Evolutionary conservation across 2,888 invertebrate genomes (phyloP).

Genomic region (Netelia fuscicornis): DNA sequence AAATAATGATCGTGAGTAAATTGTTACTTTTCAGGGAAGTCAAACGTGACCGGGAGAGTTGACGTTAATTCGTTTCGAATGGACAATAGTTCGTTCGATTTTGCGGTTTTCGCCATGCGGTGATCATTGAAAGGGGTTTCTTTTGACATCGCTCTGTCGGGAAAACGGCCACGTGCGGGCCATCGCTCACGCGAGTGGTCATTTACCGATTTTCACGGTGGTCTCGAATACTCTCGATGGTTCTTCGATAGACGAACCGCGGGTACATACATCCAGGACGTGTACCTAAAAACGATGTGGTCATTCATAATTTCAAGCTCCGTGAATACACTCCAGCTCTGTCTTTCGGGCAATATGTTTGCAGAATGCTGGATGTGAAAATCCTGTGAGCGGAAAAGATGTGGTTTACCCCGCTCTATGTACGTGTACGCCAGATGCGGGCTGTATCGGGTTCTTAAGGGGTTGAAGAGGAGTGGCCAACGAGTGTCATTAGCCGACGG

Average conservation of each 20-base stretch:
- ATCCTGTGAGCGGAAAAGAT: conserved; percentile 70
- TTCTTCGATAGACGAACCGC: conserved; percentile 39
- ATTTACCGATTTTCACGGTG: conserved; percentile 69
- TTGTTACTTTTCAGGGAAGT: neutral
- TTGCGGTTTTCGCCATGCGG: conserved; percentile 50
- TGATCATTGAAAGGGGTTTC: conserved; percentile 68
- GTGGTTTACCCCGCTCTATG: conserved; percentile 75
- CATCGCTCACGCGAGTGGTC: conserved; percentile 71
- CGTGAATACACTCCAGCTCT: neutral
- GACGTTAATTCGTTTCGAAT: conserved; percentile 70
- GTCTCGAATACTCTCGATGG: conserved; percentile 49
- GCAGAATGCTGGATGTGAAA: conserved; percentile 31
- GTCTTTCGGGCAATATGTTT: conserved; percentile 46
- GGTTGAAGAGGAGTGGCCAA: conserved; percentile 75
- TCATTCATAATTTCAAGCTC: conserved; percentile 25
- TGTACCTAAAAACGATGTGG: conserved; percentile 9
- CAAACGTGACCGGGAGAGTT: conserved; percentile 39
- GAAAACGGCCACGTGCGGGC: conserved; percentile 75
- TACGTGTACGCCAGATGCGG: conserved; percentile 77
- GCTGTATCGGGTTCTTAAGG: conserved; percentile 49
- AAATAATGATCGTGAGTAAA: neutral
- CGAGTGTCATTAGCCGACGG: conserved; percentile 80
- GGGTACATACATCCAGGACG: neutral
- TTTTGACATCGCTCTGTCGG: conserved; percentile 54
- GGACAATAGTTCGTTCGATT: conserved; percentile 73